A percentile compares a stretch with the other conserved stretches of the same genome.
phyloP scores from a whole-genome alignment of 2,888 invertebrate species.

The Baccha elongata region DNA sequence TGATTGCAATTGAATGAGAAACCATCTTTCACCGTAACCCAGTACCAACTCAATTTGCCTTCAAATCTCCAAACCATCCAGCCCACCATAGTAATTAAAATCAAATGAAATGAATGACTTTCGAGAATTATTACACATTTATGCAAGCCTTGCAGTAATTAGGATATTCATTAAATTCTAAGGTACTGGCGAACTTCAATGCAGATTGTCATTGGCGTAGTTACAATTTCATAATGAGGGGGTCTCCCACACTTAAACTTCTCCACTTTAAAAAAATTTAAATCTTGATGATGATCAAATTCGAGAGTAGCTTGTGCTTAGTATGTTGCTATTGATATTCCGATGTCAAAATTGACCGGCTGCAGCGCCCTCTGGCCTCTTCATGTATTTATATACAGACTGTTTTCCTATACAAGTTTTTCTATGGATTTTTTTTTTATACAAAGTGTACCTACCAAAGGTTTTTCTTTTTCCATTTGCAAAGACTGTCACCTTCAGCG shows the following conservation, averaged over 20 bases:
- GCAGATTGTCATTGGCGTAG: neutral
- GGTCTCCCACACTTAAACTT: neutral
- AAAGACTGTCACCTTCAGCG: no score
- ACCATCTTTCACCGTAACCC: neutral
- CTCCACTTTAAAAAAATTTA: neutral
- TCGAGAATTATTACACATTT: constrained; percentile 32
- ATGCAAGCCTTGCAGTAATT: constrained; percentile 56
- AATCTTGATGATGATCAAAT: no score
- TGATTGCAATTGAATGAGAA: constrained; percentile 39
- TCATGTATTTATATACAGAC: no score
- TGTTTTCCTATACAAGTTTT: no score
- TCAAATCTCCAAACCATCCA: neutral
- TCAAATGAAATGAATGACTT: constrained; percentile 59
- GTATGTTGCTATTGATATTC: no score
- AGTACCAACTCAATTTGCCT: neutral
- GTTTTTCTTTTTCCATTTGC: no score
- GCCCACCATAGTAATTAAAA: constrained; percentile 58
- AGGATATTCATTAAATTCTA: constrained; percentile 43
- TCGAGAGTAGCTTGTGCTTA: no score
- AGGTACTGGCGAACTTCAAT: neutral
- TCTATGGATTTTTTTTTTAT: no score
- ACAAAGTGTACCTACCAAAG: no score
- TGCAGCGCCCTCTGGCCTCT: no score
- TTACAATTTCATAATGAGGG: no score
- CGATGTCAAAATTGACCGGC: no score